A percentile compares a stretch with the other conserved stretches of the same genome.
phyloP scores from a whole-genome alignment of 2,888 invertebrate genomes.

The Acanthopleura granulata region DNA sequence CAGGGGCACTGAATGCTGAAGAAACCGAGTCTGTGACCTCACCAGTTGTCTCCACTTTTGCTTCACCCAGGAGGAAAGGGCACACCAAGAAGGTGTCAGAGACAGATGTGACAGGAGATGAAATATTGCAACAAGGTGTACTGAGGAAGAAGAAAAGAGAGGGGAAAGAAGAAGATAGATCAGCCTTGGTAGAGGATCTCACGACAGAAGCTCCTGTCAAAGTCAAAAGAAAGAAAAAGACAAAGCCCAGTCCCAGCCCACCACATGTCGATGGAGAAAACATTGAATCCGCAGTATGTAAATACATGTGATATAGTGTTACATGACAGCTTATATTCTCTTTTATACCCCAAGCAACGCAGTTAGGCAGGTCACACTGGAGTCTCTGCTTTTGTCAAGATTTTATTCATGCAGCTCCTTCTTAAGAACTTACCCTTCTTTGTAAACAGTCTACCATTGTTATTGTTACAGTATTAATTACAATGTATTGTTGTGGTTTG shows the following conservation, averaged over 20 bases:
- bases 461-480: too few relatives aligned
- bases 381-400: too few relatives aligned
- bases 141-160: slow-evolving; percentile 38
- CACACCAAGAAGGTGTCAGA: too few relatives aligned
- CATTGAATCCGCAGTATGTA: not conserved
- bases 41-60: not conserved
- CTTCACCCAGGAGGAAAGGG: not conserved
- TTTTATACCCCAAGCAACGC: too few relatives aligned
- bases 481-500: too few relatives aligned
- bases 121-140: slow-evolving; percentile 24
- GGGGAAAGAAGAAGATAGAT: slow-evolving; percentile 10
- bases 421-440: too few relatives aligned
- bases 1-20: not conserved
- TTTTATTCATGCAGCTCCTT: too few relatives aligned
- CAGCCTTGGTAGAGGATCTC: too few relatives aligned
- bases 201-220: not conserved
- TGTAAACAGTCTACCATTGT: too few relatives aligned
- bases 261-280: not conserved
- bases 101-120: slow-evolving; percentile 12
- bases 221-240: slow-evolving; percentile 24
- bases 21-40: not conserved
- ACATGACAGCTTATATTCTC: too few relatives aligned
- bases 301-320: too few relatives aligned
- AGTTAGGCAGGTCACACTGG: too few relatives aligned
- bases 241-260: not conserved